Evolutionary conservation across 1,140 invertebrate genomes (phyloP), one percentile per base, ranked within the genome.

Genomic region (Aphelenchoides avenae): DNA sequence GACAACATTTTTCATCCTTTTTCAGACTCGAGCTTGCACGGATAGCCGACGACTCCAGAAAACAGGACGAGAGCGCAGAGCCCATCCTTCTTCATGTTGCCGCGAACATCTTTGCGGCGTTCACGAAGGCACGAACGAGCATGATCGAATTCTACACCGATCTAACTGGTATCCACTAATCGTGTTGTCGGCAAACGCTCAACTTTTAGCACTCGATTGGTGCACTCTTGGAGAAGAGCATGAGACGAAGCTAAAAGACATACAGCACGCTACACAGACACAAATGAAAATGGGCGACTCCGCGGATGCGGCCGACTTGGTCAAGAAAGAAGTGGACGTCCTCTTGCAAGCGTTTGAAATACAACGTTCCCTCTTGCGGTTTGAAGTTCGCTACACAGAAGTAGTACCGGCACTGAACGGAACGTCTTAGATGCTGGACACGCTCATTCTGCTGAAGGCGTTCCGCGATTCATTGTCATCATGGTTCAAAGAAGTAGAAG

Each of bases 61-160:
- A 39, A 3, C 37, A 18, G 15, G 11, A 54, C 18, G 39, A 50
- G 15, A n/a, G 24, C 20, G 48, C 48, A 29, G 56, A 52, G 11
- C 29, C 18, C 15, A 15, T 43, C 57, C 5, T 64, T 61, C 20
- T 57, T 41, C 31, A 11, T 64, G 53, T 37, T 55, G n/a, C 30
- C 61, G 1, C 57, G 31, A 22, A 30, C 58, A 30, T 60, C 34
- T n/a, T 55, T 18, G 40, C 46, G 1, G 18, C 56, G 15, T 11
- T 60, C n/a, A n/a, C 39, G 13, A 26, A 51, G 9, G 20, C 30
- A 5, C 30, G 40, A 52, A 59, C 55, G n/a, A 36, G 55, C 18
- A 31, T 59, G 30, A 64, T 59, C 30, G 60, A 53, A n/a, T 65
- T 59, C 30, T 59, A 59, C 41, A 44, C n/a, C 20, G 48, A 50